Percentiles rank a stretch among this genome's conserved stretches.
Evolutionary conservation across 2,888 invertebrate species (phyloP).

Genomic region (Limulus polyphemus): DNA sequence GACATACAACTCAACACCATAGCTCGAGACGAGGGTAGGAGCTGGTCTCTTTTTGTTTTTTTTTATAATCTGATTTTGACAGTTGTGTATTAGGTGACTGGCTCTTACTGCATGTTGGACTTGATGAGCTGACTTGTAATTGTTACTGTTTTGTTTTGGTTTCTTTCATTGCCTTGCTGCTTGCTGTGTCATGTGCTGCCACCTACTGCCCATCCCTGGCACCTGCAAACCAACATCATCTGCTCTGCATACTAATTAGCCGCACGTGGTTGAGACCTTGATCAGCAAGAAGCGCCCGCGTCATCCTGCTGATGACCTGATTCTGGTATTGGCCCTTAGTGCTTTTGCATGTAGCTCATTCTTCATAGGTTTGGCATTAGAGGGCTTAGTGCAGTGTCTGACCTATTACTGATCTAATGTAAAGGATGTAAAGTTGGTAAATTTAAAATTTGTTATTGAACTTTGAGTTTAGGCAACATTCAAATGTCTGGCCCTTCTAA

Average conservation of each 20-base stretch:
- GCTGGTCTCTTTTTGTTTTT: no score
- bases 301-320: slow-evolving; percentile 69
- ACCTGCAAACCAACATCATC: slow-evolving; percentile 35
- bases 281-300: slow-evolving; percentile 55
- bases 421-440: no score
- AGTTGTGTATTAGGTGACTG: no score
- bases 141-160: slow-evolving; percentile 33
- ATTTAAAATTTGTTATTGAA: no score
- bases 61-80: no score
- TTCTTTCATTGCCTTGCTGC: slow-evolving; percentile 39
- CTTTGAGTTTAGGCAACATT: no score
- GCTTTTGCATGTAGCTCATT: slow-evolving; percentile 34
- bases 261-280: slow-evolving; percentile 18
- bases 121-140: slow-evolving; percentile 10
- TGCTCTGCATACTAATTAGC: slow-evolving; percentile 38
- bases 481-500: no score
- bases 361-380: no score
- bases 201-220: slow-evolving; percentile 36
- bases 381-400: no score
- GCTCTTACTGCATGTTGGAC: no score
- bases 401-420: background rate
- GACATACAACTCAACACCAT: no score
- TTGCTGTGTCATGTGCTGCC: slow-evolving; percentile 41
- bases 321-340: slow-evolving; percentile 67
- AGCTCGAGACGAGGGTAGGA: no score